Evolutionary conservation across 1,140 invertebrate genomes (phyloP), one percentile per base, ranked within the genome.

Genomic region (Apis dorsata): DNA sequence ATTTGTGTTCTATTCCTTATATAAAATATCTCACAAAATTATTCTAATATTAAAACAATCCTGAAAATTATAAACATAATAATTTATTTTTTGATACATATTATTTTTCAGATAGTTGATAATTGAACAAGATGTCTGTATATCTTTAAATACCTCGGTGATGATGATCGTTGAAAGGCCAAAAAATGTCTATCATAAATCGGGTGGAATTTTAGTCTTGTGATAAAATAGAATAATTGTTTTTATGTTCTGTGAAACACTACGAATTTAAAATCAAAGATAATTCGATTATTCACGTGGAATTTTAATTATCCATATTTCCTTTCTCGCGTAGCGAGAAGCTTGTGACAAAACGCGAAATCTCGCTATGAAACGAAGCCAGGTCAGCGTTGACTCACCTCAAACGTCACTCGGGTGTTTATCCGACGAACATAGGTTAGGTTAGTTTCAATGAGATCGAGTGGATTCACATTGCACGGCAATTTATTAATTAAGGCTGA

Each of bases 321-420:
- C 11, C 5, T 55, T 66, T 57, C 62, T 65, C n/a, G 28, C 10
- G 53, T 15, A n/a, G 4, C 28, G 55, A 55, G 24, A 15, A 73
- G 28, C 51, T 57, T 21, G 49, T 68, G 69, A 59, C 57, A 57
- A 84, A 86, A 86, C 63, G 81, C 57, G 65, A 59, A 78, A 62
- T 69, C 49, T 66, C 12, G 34, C 34, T 55, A 17, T 17, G 28
- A 34, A 53, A 62, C 59, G 63, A 71, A 79, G 53, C n/a, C 72
- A 57, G 44, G 17, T 60, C 60, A 21, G 17, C 28, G 62, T 57
- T 72, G 51, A 79, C 65, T 77, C 62, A 86, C 84, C 24, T 28
- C 28, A 53, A 84, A 78, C 17, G 68, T 80, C 55, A 75, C 75
- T 76, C 24, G 28, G 44, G 57, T 69, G 21, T 59, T 79, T 66